Percentiles rank a stretch among this genome's conserved stretches.
phyloP scores from a whole-genome alignment of 2,888 invertebrate species.

The Scaptomyza polygonia region DNA sequence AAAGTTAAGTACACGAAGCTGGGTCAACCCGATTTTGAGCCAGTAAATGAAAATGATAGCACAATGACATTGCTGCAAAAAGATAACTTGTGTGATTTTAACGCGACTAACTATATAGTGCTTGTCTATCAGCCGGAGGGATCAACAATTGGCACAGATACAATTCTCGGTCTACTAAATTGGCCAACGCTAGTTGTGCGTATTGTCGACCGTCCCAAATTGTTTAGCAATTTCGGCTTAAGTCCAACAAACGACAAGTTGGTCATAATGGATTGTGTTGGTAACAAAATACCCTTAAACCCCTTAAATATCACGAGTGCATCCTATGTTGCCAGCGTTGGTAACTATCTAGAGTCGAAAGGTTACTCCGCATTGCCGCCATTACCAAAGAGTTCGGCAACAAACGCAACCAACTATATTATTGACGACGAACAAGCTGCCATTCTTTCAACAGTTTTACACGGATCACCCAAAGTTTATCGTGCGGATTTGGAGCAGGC shows the following conservation, averaged over 20 bases:
- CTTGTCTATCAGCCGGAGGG: constrained; percentile 44
- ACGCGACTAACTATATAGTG: constrained; percentile 19
- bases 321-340: constrained; percentile 37
- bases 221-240: constrained; percentile 24
- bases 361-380: neutral
- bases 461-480: constrained; percentile 25
- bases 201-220: constrained; percentile 2
- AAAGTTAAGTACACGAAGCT: constrained; percentile 13
- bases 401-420: neutral
- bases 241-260: neutral
- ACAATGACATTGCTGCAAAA: neutral
- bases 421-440: constrained; percentile 40
- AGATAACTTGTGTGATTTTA: fast-evolving
- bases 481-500: constrained; percentile 88
- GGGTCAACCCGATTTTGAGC: constrained; percentile 24
- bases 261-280: constrained; percentile 24
- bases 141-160: constrained; percentile 52
- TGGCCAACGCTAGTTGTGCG: constrained; percentile 50
- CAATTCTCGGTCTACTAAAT: constrained; percentile 38
- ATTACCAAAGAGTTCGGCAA: neutral
- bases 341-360: neutral
- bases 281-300: constrained; percentile 3
- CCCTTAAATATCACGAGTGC: neutral
- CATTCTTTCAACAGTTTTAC: constrained; percentile 44
- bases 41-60: constrained; percentile 10